A percentile compares a stretch with the other conserved stretches of the same genome.
phyloP scores from a whole-genome alignment of 1,140 invertebrate species.

The Drosophila pandora region DNA sequence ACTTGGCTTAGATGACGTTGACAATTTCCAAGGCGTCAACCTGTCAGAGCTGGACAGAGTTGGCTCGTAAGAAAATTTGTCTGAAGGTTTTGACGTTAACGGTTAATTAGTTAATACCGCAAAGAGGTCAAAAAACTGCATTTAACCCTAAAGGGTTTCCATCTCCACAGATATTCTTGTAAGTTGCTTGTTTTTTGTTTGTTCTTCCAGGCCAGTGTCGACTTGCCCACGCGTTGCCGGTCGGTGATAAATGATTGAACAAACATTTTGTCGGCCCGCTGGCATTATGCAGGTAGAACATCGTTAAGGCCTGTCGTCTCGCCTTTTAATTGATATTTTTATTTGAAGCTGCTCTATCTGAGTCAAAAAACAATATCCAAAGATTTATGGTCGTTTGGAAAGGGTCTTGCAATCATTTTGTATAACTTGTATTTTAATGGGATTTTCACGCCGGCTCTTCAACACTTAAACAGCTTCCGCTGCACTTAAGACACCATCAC shows the following conservation, averaged over 20 bases:
- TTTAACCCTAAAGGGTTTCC: conserved; percentile 14
- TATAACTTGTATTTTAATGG: conserved; percentile 15
- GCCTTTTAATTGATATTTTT: conserved; percentile 45
- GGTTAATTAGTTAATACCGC: conserved; percentile 55
- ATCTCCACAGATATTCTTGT: neutral
- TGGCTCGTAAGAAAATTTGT: conserved; percentile 34
- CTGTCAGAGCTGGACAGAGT: conserved; percentile 33
- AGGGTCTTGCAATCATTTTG: conserved; percentile 4
- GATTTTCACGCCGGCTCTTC: conserved; percentile 15
- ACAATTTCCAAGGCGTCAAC: conserved; percentile 59
- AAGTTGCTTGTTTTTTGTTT: conserved; percentile 19
- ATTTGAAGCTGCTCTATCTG: conserved; percentile 17
- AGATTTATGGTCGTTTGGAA: conserved; percentile 25
- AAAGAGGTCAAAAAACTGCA: conserved; percentile 63
- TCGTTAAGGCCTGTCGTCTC: conserved; percentile 39
- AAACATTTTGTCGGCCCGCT: conserved; percentile 19
- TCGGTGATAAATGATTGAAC: conserved; percentile 43
- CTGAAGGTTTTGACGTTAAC: conserved; percentile 30
- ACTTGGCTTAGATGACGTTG: conserved; percentile 63
- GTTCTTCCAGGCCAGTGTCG: conserved; percentile 9
- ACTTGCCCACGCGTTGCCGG: conserved; percentile 30
- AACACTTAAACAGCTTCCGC: conserved; percentile 45
- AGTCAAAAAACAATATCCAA: neutral
- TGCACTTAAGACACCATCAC: conserved; percentile 19
- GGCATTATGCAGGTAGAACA: conserved; percentile 46